A percentile compares a stretch with the other conserved stretches of the same genome.
These are phyloP conservation scores for Copsychus sechellarum DNA, from an alignment of 2,113 vertebrate species.

Conservation along the genomic window DNA sequence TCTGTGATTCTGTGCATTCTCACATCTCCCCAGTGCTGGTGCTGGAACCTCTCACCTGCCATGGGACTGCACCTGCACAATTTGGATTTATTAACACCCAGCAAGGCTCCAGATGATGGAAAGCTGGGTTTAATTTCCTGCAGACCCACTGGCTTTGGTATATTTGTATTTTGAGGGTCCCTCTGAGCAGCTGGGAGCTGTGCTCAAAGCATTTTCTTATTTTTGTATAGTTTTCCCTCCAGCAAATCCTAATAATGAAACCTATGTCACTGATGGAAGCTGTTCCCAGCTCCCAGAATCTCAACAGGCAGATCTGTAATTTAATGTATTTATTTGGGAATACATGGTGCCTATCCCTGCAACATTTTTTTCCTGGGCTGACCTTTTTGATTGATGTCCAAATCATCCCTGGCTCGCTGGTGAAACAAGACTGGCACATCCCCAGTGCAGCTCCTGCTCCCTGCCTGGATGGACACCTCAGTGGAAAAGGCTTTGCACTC, in stretches of 20 bases:
- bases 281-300: background rate
- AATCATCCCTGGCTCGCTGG: background rate
- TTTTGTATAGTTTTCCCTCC: background rate
- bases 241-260: background rate
- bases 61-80: rapidly evolving
- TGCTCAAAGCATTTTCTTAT: background rate
- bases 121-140: background rate
- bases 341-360: background rate
- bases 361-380: rapidly evolving
- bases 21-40: rapidly evolving
- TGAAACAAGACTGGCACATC: background rate
- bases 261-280: background rate
- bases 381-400: background rate
- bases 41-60: background rate
- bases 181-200: background rate
- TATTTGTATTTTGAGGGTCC: background rate
- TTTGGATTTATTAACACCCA: background rate
- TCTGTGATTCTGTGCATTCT: no score
- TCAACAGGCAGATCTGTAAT: background rate
- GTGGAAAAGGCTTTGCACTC: background rate
- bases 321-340: background rate
- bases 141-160: rapidly evolving
- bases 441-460: background rate
- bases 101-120: background rate
- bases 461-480: background rate